Evolutionary conservation across 2,888 invertebrate genomes (phyloP), one percentile per base, ranked within the genome.

Genomic region (Sipha maydis): DNA sequence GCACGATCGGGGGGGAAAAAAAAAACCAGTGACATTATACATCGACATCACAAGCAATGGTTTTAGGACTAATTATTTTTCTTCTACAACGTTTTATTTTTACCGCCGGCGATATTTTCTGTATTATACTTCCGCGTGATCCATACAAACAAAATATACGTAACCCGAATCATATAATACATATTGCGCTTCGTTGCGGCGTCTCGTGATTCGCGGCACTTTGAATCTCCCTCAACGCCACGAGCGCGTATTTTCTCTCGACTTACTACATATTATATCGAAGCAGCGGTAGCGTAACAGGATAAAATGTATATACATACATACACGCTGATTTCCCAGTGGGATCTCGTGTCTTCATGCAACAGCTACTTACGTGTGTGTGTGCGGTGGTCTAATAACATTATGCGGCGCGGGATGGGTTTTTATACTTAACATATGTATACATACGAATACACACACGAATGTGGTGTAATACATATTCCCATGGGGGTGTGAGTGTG

Each of bases 301-400:
- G 41, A 41, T 41, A 41, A 41, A 41, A 80, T 25, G 11, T 31
- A 78, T 34, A 83, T 17, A 34, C 0, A n/a, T 2, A 31, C 54
- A 11, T 8, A 5, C 34, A 86, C 85, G 38, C 79, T 79, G 80
- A 88, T 88, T 88, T 88, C 88, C 88, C 88, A 67, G 75, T 88
- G 88, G 88, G 88, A 88, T 88, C 67, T 80, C 85, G 85, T 85
- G 85, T 85, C 85, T 80, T 80, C 88, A 48, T 82, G 88, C 88
- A 88, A 88, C 88, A 67, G 88, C 82, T 82, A 82, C 86, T 88
- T 38, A 69, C 54, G 5, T 31, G 71, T 69, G 69, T 69, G 54
- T n/a, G 69, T n/a, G 86, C 80, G 88, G 79, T 79, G 86, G 79
- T 80, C 88, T 88, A 88, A 88, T 88, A 82, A 88, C 88, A 75